Evolutionary conservation across 2,888 invertebrate genomes (phyloP), one percentile per base, ranked within the genome.

Genomic region (Xylota segnis): DNA sequence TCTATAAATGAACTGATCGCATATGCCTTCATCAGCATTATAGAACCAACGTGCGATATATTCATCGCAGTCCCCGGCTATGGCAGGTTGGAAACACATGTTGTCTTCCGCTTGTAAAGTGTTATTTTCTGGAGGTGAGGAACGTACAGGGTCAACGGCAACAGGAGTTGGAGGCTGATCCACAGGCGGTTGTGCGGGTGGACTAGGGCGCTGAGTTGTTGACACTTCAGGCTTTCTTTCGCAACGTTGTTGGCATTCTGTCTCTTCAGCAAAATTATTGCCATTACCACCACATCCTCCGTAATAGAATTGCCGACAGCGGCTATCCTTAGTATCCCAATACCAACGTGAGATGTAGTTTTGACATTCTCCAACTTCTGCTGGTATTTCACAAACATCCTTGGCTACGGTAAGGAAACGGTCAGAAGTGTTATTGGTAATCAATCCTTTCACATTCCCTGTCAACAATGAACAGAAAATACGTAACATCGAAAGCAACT

Each of bases 221-320:
- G 89, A 87, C 27, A 76, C 87, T 40, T 93, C 92, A 0, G 93
- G 93, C 29, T 93, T 93, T 43, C 91, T 93, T 83, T 94, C 93
- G 90, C 97, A 97, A 45, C 95, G 93, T 56, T 92, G 92, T 86
- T 94, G 91, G 89, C 97, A 98, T 59, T 94, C 95, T 54, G 94
- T 92, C 90, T 96, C 94, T 0, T 94, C 93, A 7, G 90, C 90
- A 93, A 98, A 98, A 92, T 97, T 97, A 92, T 98, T 98, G 1
- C 94, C 94, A 90, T 99, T 99, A 32, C 98, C 98, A 16, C 96
- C 96, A 90, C 98, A 98, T 61, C 98, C 98, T 43, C 98, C 97
- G 91, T 96, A 98, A 89, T 96, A 95, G 93, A 98, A 98, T 89
- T 95, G 95, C 68, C 94, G 93, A 91, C 98, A 99, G 40, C 93